These are phyloP conservation scores for Lithobius niger DNA, from an alignment of 1,140 invertebrate species.

Conservation along the genomic window DNA sequence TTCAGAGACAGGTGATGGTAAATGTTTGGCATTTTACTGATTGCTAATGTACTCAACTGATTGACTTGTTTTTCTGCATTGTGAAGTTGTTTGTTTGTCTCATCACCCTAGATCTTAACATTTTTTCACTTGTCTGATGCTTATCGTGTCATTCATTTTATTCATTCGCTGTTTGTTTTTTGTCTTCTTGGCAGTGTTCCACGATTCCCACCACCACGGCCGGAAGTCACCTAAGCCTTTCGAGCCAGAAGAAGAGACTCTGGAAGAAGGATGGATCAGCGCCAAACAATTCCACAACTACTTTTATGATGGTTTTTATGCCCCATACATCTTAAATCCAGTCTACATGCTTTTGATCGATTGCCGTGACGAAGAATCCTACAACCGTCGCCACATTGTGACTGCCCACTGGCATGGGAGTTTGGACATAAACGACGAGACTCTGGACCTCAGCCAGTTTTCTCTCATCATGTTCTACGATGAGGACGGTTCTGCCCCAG, in stretches of 20 bases:
- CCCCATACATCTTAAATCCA: conserved; percentile 25
- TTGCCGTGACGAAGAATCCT: conserved; percentile 19
- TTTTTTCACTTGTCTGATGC: too few relatives aligned
- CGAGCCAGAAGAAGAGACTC: conserved; percentile 15
- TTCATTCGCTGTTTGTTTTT: not conserved
- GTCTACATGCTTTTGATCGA: conserved; percentile 25
- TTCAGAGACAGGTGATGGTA: too few relatives aligned
- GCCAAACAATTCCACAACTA: conserved; percentile 23
- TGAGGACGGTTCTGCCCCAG: conserved; percentile 10
- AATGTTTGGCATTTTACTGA: too few relatives aligned
- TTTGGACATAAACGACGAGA: conserved; percentile 13
- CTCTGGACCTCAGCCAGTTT: conserved; percentile 13
- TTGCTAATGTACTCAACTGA: too few relatives aligned
- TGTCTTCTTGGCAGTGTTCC: not conserved
- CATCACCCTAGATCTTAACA: too few relatives aligned
- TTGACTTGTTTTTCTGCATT: too few relatives aligned
- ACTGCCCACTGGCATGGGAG: conserved; percentile 24
- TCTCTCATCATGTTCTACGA: conserved; percentile 25
- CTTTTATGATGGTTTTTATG: conserved; percentile 28
- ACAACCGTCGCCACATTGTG: conserved; percentile 17
- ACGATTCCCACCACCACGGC: conserved; percentile 2
- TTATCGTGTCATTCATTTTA: too few relatives aligned
- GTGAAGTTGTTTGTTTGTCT: too few relatives aligned
- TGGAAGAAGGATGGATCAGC: conserved; percentile 14
- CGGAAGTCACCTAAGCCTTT: conserved; percentile 13